phyloP scores from a whole-genome alignment of 2,888 invertebrate species.

The Acholoe squamosa region DNA sequence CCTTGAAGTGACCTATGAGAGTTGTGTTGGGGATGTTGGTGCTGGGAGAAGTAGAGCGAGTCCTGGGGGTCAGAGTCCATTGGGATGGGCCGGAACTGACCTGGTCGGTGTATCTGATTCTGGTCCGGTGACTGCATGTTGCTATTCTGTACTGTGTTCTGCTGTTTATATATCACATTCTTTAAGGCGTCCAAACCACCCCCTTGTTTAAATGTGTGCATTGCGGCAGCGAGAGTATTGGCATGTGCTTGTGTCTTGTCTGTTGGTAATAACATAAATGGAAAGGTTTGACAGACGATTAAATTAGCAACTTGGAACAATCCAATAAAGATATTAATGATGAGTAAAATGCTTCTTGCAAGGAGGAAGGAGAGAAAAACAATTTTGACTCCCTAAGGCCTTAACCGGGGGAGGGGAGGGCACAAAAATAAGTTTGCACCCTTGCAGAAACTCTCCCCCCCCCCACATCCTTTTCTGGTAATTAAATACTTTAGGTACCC shows the following conservation, averaged over 20 bases:
- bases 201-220: neutral
- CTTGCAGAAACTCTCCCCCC: no score
- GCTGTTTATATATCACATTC: neutral
- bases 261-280: neutral
- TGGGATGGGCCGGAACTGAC: neutral
- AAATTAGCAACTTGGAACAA: no score
- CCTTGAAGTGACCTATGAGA: neutral
- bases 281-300: no score
- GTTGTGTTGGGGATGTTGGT: neutral
- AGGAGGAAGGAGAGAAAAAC: no score
- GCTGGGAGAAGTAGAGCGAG: no score
- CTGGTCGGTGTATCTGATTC: neutral
- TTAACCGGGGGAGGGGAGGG: no score
- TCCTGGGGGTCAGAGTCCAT: neutral
- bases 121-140: neutral
- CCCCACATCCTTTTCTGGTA: no score
- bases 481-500: no score
- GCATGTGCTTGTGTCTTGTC: neutral
- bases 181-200: neutral
- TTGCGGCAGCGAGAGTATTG: neutral
- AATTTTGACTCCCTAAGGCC: no score
- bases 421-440: no score
- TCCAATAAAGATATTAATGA: no score
- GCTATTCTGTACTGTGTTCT: neutral
- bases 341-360: no score